Conservation (phyloP, 2,113 vertebrate genomes). For the Equus quagga region DNA sequence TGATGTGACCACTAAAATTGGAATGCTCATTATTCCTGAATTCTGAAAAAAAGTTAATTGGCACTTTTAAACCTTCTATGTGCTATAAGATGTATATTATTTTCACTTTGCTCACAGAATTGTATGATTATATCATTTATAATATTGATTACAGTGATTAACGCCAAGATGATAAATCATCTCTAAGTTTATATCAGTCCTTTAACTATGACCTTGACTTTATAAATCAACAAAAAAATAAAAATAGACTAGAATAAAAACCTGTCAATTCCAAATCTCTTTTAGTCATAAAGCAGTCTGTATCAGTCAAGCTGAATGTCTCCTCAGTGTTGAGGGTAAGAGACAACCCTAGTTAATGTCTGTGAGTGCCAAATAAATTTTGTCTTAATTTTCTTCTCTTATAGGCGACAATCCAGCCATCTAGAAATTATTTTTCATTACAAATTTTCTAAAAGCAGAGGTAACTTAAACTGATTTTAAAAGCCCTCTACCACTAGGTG, state of each 20-base stretch:
- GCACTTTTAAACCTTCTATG: rapidly evolving
- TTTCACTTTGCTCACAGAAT: not conserved
- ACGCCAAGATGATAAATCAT: rapidly evolving
- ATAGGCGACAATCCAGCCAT: not conserved
- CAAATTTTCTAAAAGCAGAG: slow-evolving; percentile 48
- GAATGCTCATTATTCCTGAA: not conserved
- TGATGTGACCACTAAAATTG: not conserved
- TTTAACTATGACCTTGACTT: rapidly evolving
- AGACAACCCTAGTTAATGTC: not conserved
- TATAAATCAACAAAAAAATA: not conserved
- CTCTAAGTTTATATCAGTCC: not conserved
- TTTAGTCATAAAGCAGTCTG: not conserved
- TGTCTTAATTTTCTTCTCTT: not conserved
- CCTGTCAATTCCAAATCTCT: not conserved
- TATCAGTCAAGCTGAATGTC: not conserved
- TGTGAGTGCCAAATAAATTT: not conserved
- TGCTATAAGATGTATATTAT: not conserved
- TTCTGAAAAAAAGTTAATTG: not conserved
- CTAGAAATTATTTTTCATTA: not conserved
- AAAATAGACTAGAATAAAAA: not conserved
- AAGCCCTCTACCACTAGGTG: slow-evolving; percentile 83
- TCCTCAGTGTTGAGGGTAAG: not conserved
- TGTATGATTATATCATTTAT: not conserved
- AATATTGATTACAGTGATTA: not conserved
- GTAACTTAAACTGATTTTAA: slow-evolving; percentile 62